Base-by-base conservation (phyloP, 2,888 invertebrate genomes). In the Argynnis bischoffii region DNA sequence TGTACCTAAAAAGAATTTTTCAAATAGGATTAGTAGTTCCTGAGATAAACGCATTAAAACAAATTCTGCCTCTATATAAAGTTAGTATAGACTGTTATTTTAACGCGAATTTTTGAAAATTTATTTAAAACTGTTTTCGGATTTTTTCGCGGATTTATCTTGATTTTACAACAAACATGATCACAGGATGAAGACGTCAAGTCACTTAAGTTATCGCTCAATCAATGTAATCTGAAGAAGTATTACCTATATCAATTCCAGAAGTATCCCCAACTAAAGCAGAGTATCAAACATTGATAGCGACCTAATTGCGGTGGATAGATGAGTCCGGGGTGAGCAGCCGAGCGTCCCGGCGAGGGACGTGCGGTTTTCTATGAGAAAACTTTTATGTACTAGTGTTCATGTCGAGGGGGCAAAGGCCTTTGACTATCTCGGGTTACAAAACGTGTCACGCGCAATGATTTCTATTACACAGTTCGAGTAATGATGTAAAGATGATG, bases 251-350 rank as follows among this genome's bases (percentile, higher is more conserved):
- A 26, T 15, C 2, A 21, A 8, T 48, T 18, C 15, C 8, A 16
- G 3, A 26, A 15, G 5, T 18, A 57, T 41, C 3, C 0, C 11
- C 8, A n/a, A 48, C 26, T 48, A n/a, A 47, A 48, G 59, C 16
- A 59, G 6, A 31, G 16, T 48, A 48, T 59, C 5, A 59, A 48
- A 47, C 21, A 57, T 21, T n/a, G 48, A 21, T 41, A 41, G 8
- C 26, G 73, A 67, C 75, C 74, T 65, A 73, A 60, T 75, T 77
- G 76, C 69, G 75, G 77, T 73, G 65, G 74, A 72, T 69, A 64
- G 71, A 74, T 67, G 70, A 64, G 69, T 63, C 67, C 14, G 69
- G 75, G 78, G 78, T 76, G 76, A 72, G 76, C 78, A 77, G 18
- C 66, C 73, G 70, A 74, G 72, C 73, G 75, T 60, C 66, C 18